Base-by-base conservation (phyloP, 2,797 vertebrate genomes). In the Varecia variegata region DNA sequence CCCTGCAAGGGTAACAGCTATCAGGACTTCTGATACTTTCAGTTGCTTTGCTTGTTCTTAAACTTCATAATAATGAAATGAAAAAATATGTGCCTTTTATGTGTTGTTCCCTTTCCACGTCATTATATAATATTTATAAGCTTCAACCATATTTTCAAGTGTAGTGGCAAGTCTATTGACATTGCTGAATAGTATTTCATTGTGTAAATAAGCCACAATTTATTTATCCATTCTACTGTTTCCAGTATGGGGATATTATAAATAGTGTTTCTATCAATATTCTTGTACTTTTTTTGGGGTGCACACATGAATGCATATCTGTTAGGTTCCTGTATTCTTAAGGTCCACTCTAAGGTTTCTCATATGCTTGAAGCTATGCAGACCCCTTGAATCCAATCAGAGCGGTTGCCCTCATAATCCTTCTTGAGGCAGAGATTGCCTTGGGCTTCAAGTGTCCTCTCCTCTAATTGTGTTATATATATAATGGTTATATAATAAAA, bases 221-320 rank as follows among this genome's bases (percentile, higher is more conserved):
- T 90, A 70, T 84, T 86, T 45, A 65, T 84, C 40, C 18, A 45
- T 90, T 71, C 54, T 38, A 77, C 76, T 50, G 7, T 82, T 88
- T 76, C 47, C 70, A 79, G 76, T 27, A 45, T 4, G 58, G 27
- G 23, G 2, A 43, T 74, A 25, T 79, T 80, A 82, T 74, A 77
- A 86, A 91, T 11, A 84, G 30, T 32, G 3, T 87, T 80, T 87
- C 76, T 58, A 54, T 88, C 90, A 92, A 76, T 91, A 94, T 74
- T 79, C 50, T 82, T 17, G 14, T 52, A n/a, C 8, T 5, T 71
- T 47, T n/a, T 32, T 80, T 58, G 50, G 50, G 30, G 67, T 84
- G 32, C 14, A 35, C 38, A 35, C 9, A 25, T 56, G 8, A 82
- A 35, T 40, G 7, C 5, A 0, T 70, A 20, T 45, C 18, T 40